Percentiles rank a stretch among this genome's conserved stretches.
Evolutionary conservation across 2,888 invertebrate species (phyloP).

Genomic region (Pyralis farinalis): DNA sequence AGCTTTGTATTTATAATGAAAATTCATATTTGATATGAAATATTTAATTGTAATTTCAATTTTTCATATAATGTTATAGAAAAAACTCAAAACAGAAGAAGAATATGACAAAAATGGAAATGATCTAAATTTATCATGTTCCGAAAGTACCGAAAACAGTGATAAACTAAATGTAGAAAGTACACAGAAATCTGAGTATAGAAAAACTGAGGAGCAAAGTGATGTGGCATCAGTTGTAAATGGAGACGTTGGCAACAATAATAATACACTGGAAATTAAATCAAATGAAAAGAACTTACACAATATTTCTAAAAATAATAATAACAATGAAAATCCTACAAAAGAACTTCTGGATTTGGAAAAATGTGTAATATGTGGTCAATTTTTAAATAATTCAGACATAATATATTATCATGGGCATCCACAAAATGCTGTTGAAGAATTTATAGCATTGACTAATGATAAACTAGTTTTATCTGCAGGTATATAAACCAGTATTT

Average conservation of each 20-base stretch:
- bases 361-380: slow-evolving; percentile 65
- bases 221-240: slow-evolving; percentile 6
- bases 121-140: slow-evolving; percentile 1
- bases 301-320: neutral
- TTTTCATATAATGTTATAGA: slow-evolving; percentile 30
- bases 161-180: neutral
- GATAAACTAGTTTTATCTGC: slow-evolving; percentile 87
- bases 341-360: slow-evolving; percentile 37
- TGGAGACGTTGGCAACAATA: slow-evolving; percentile 7
- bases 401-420: slow-evolving; percentile 86
- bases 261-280: slow-evolving; percentile 6
- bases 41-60: slow-evolving; percentile 12
- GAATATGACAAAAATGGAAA: slow-evolving; percentile 12
- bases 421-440: slow-evolving; percentile 88
- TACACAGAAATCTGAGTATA: neutral
- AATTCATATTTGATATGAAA: slow-evolving; percentile 7
- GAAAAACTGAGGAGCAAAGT: neutral
- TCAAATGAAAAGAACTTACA: neutral
- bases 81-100: slow-evolving; percentile 36
- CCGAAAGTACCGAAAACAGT: neutral
- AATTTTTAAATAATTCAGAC: slow-evolving; percentile 71
- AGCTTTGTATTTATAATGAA: too few relatives aligned
- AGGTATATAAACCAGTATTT: too few relatives aligned
- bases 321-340: neutral
- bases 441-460: slow-evolving; percentile 87